Evolutionary conservation across 2,888 invertebrate genomes (phyloP).

Genomic region (Ellobium chinense): DNA sequence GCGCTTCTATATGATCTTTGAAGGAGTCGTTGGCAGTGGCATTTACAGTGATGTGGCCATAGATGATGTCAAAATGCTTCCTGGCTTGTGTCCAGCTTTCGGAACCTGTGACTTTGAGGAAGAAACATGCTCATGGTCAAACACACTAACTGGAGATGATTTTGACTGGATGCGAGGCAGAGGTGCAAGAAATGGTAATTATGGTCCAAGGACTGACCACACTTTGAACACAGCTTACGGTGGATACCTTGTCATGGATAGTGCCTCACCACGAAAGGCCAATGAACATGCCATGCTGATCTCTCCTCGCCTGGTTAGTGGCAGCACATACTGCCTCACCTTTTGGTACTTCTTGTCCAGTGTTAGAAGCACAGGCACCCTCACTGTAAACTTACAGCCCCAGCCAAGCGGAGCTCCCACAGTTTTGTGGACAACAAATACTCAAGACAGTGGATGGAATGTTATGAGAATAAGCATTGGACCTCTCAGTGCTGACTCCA

Average conservation of each 20-base stretch:
- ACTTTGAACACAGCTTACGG: slow-evolving; percentile 67
- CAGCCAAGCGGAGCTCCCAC: not conserved
- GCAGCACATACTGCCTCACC: slow-evolving; percentile 64
- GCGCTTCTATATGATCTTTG: slow-evolving; percentile 62
- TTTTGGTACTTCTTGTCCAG: slow-evolving; percentile 73
- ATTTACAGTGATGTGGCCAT: slow-evolving; percentile 71
- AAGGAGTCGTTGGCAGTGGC: slow-evolving; percentile 67
- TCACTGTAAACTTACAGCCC: slow-evolving; percentile 1
- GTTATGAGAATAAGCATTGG: slow-evolving; percentile 32
- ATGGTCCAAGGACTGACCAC: slow-evolving; percentile 67
- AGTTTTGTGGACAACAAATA: slow-evolving; percentile 47
- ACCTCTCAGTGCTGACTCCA: slow-evolving; percentile 49
- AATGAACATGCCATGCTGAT: slow-evolving; percentile 85
- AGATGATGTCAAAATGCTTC: slow-evolving; percentile 71
- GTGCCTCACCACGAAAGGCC: slow-evolving; percentile 81
- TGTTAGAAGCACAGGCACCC: not conserved
- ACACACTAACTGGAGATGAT: slow-evolving; percentile 71
- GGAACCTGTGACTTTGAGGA: slow-evolving; percentile 77
- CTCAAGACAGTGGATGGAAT: slow-evolving; percentile 64
- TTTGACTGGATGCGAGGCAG: slow-evolving; percentile 75
- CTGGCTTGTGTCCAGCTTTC: slow-evolving; percentile 60
- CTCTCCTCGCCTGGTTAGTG: slow-evolving; percentile 59
- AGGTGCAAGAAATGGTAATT: slow-evolving; percentile 53
- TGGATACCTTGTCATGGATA: slow-evolving; percentile 88
- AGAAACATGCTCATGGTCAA: slow-evolving; percentile 71